Evolutionary conservation across 2,888 invertebrate genomes (phyloP), one percentile per base, ranked within the genome.

Genomic region (Nudaria mundana): DNA sequence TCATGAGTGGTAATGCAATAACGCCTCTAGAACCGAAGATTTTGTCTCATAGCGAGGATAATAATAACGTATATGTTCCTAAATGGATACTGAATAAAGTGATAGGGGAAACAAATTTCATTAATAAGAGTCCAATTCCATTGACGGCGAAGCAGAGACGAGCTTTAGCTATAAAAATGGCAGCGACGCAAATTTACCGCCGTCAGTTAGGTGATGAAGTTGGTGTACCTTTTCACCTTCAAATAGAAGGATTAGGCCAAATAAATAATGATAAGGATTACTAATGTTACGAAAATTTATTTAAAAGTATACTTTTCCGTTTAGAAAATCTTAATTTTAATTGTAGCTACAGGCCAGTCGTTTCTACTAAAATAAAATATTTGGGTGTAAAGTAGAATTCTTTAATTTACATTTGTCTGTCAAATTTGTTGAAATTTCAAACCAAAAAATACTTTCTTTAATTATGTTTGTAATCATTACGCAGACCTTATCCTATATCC

Each of bases 231-330:
- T 83, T 84, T 28, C 66, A 74, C 28, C 48, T 83, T 13, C 58
- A 78, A 14, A 39, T 82, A 2, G 52, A 76, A 30, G 83, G 78
- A 0, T 42, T 83, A 32, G 79, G 73, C 1, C 82, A 82, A 57
- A 45, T 70, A 2, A 73, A 70, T 44, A 51, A 61, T 20, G 20
- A 20, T 25, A 25, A n/a, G 22, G 13, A n/a, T 3, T 25, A 25
- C 8, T n/a, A 12, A 25, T 12, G 3, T 5, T 25, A 18, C 25
- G 25, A 18, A 16, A 24, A 8, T 15, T 7, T 12, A 24, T 7
- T 26, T 35, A n/a, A n/a, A n/a, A n/a, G n/a, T n/a, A n/a, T n/a
- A n/a, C n/a, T n/a, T n/a, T n/a, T n/a, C n/a, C n/a, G n/a, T n/a
- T n/a, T n/a, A n/a, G n/a, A n/a, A n/a, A n/a, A n/a, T n/a, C n/a